Base-by-base conservation (phyloP, 2,888 invertebrate species). In the Allygus modestus region DNA sequence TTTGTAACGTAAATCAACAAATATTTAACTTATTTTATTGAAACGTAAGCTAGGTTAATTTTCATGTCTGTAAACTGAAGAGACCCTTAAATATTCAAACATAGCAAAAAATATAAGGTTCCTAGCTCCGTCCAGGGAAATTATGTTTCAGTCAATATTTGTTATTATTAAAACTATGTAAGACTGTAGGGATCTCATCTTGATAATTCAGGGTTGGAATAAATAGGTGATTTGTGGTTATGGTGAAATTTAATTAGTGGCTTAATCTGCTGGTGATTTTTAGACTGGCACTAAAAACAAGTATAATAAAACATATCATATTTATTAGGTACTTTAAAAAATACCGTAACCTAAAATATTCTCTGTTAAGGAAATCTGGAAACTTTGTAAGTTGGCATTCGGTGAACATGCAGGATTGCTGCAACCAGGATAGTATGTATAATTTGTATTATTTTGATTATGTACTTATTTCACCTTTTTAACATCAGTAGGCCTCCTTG, bases 81-180 rank as follows among this genome's bases (percentile, higher is more conserved):
- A 28, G 28, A 17, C 20, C 11, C 58, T 12, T 65, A 28, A 23
- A 65, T 15, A 2, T 65, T 65, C 28, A 15, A 23, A 12, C 11
- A 54, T 23, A 1, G 54, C 17, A 54, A 58, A 7, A 58, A 28
- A 31, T 65, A 15, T 7, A 65, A 28, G 26, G 65, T 65, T 65
- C 65, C 65, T 65, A 65, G 15, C 17, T 28, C 65, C 65, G 65
- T 65, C 65, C 65, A 31, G 65, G 15, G 28, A 28, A 28, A 28
- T 28, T 17, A 2, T 58, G 58, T 65, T 5, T 65, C 58, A 23
- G 23, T 58, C 58, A 23, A 1, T 15, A 11, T 28, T 58, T 23
- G n/a, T 15, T 5, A 51, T 17, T 17, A 4, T 17, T 17, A 51
- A 51, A 51, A 2, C 51, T 5, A 20, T 54, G 23, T 23, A 54